Percentiles rank a stretch among this genome's conserved stretches.
phyloP scores from a whole-genome alignment of 37 sponge, comb jelly and placozoan genomes.

The Ianthella basta region DNA sequence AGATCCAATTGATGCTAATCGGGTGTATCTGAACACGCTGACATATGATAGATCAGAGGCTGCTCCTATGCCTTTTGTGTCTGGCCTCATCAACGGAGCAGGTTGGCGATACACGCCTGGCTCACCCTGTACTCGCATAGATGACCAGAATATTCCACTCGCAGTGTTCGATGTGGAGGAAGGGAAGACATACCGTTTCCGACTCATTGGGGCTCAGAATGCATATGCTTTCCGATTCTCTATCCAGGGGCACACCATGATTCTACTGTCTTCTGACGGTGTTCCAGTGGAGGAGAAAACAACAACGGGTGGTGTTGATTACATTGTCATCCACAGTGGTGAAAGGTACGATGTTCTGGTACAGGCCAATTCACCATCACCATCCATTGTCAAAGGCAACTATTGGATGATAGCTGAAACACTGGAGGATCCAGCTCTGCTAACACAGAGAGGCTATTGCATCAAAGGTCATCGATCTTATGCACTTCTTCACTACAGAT shows the following conservation, averaged over 20 bases:
- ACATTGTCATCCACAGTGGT: conserved; percentile 78
- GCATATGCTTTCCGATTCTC: conserved; percentile 67
- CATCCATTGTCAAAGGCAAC: conserved; percentile 38
- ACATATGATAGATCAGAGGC: conserved; percentile 61
- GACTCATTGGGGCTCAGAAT: conserved; percentile 81
- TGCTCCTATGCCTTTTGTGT: conserved; percentile 72
- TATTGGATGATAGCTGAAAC: conserved; percentile 75
- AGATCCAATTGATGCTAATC: background rate
- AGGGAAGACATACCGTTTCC: conserved; percentile 58
- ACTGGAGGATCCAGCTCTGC: conserved; percentile 32
- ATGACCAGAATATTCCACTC: conserved; percentile 14
- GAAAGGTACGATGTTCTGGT: conserved; percentile 83
- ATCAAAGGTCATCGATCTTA: background rate
- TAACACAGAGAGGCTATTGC: background rate
- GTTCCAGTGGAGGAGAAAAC: conserved; percentile 23
- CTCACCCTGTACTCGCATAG: background rate
- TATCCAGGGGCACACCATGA: conserved; percentile 67
- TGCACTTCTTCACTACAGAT: background rate
- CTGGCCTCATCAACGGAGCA: conserved; percentile 81
- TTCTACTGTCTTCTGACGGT: conserved; percentile 72
- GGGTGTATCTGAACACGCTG: background rate
- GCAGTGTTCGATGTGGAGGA: background rate
- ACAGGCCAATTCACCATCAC: conserved; percentile 23
- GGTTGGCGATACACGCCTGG: conserved; percentile 47
- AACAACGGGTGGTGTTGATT: conserved; percentile 52